phyloP scores from a whole-genome alignment of 2,113 vertebrate species.

The Callopanchax toddi region DNA sequence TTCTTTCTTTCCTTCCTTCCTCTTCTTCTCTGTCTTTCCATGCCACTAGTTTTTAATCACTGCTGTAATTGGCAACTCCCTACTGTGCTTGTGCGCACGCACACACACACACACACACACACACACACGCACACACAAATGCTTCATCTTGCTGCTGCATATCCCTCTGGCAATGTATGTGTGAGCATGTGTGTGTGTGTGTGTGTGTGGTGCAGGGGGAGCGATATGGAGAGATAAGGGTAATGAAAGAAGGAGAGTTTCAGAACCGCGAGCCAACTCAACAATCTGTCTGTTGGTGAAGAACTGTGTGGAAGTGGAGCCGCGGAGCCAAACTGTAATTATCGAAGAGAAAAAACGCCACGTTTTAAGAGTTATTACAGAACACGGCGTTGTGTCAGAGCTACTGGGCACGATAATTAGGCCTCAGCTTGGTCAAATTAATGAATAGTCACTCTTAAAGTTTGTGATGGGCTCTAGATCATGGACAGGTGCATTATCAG shows the following conservation, averaged over 20 bases:
- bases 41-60: slow-evolving; percentile 83
- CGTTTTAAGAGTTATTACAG: slow-evolving; percentile 63
- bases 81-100: slow-evolving; percentile 68
- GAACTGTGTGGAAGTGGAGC: slow-evolving; percentile 63
- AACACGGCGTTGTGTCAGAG: slow-evolving; percentile 54
- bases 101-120: slow-evolving; percentile 35
- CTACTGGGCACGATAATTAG: slow-evolving; percentile 43
- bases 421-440: slow-evolving; percentile 32
- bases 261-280: slow-evolving; percentile 78
- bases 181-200: slow-evolving; percentile 27
- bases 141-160: slow-evolving; percentile 60
- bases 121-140: not conserved
- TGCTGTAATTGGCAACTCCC: slow-evolving; percentile 84
- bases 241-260: slow-evolving; percentile 77
- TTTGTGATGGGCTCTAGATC: slow-evolving; percentile 5
- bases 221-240: slow-evolving; percentile 74
- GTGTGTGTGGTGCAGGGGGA: slow-evolving; percentile 27
- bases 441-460: slow-evolving; percentile 38
- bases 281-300: slow-evolving; percentile 73
- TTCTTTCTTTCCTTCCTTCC: slow-evolving; percentile 36
- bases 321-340: slow-evolving; percentile 74
- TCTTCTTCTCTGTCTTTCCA: slow-evolving; percentile 48
- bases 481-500: not conserved
- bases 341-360: slow-evolving; percentile 61
- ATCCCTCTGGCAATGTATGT: slow-evolving; percentile 68